Conservation (phyloP, 1,140 invertebrate species). For the Camponotus pennsylvanicus region DNA sequence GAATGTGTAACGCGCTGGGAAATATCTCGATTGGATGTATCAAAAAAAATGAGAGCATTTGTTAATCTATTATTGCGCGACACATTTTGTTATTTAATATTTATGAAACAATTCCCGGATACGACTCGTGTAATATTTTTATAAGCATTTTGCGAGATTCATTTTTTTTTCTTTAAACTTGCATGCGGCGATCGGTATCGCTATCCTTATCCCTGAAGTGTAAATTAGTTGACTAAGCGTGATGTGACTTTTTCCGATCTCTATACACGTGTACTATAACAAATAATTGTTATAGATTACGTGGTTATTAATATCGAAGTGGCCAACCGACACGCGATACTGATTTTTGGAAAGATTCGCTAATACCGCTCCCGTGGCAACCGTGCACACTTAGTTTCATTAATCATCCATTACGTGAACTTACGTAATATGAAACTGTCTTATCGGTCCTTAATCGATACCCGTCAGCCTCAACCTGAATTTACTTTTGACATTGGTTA, state of each 20-base stretch:
- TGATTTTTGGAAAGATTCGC: slow-evolving; percentile 58
- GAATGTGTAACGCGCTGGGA: not conserved
- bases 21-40: slow-evolving; percentile 30
- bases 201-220: not conserved
- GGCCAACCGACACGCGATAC: slow-evolving; percentile 44
- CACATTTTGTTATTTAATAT: not conserved
- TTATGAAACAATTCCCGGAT: not conserved
- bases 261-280: not conserved
- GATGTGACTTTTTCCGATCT: not conserved
- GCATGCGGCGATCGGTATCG: not conserved
- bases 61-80: not conserved
- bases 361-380: slow-evolving; percentile 19
- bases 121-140: not conserved
- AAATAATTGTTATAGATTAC: slow-evolving; percentile 49
- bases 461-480: slow-evolving; percentile 53
- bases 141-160: not conserved
- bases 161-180: slow-evolving; percentile 3
- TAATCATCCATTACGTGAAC: slow-evolving; percentile 59
- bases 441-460: slow-evolving; percentile 62
- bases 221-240: slow-evolving; percentile 17
- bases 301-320: slow-evolving; percentile 53
- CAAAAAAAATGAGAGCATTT: not conserved
- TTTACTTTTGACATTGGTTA: slow-evolving; percentile 62
- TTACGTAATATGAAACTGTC: slow-evolving; percentile 63
- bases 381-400: slow-evolving; percentile 40